A percentile compares a stretch with the other conserved stretches of the same genome.
Conservation (phyloP, 2,888 invertebrate species). For the Dynastes grantii region DNA sequence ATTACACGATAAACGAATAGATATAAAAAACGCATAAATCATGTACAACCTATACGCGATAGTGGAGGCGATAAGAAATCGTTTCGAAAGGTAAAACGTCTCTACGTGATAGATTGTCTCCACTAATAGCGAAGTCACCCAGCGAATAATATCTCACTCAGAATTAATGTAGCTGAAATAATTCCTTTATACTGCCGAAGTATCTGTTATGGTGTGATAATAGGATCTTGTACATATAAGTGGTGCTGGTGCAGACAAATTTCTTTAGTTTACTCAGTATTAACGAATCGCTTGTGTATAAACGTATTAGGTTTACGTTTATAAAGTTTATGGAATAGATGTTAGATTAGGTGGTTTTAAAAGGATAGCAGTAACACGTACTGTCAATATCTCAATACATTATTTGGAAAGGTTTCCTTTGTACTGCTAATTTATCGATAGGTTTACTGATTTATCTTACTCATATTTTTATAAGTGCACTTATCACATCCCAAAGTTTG, state of each 20-base stretch:
- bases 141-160: conserved; percentile 42
- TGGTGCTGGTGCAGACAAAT: conserved; percentile 8
- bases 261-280: conserved; percentile 1
- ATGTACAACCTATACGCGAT: conserved; percentile 39
- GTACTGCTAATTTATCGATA: background rate
- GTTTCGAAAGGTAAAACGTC: conserved; percentile 44
- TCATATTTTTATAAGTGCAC: too few species aligned
- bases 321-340: background rate
- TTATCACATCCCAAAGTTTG: too few species aligned
- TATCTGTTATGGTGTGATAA: conserved; percentile 34
- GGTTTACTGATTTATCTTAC: too few species aligned
- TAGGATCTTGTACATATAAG: conserved; percentile 20
- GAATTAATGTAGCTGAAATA: conserved; percentile 46
- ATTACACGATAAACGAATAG: conserved; percentile 49
- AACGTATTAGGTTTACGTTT: background rate
- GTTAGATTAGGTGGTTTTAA: background rate
- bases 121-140: conserved; percentile 44
- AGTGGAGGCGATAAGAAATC: conserved; percentile 26
- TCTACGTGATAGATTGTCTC: conserved; percentile 47
- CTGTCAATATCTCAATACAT: background rate
- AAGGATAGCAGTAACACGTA: background rate
- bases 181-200: conserved; percentile 39
- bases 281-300: background rate
- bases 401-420: background rate
- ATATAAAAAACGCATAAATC: conserved; percentile 49